Percentiles rank a stretch among this genome's conserved stretches.
Conservation (phyloP, 2,113 vertebrate genomes). For the Tetrao urogallus region DNA sequence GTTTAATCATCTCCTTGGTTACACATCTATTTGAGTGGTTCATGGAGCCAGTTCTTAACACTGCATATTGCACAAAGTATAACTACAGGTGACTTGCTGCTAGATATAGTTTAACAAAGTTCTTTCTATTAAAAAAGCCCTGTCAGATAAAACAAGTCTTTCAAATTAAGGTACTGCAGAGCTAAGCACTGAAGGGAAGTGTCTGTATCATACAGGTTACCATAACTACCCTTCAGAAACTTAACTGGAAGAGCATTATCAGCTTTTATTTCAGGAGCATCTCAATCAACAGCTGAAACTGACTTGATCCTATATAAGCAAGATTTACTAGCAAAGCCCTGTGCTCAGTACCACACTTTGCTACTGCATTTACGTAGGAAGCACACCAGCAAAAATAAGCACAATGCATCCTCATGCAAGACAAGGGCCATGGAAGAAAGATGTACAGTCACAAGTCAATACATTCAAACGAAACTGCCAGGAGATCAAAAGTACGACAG, state of each 20-base stretch:
- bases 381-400: not conserved
- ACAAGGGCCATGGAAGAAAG: not conserved
- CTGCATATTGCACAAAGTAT: not conserved
- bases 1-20: constrained; percentile 63
- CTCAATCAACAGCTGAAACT: not conserved
- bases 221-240: not conserved
- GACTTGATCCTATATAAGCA: not conserved
- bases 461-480: not conserved
- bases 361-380: not conserved
- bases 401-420: not conserved
- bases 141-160: not conserved
- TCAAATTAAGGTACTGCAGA: not conserved
- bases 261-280: not conserved
- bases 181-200: not conserved
- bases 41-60: constrained; percentile 11
- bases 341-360: not conserved
- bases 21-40: constrained; percentile 46
- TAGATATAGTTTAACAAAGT: not conserved
- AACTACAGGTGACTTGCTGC: not conserved
- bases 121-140: not conserved
- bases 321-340: not conserved
- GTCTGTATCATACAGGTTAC: not conserved
- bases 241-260: not conserved
- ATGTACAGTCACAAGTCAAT: not conserved
- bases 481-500: not conserved